phyloP scores from a whole-genome alignment of 2,797 vertebrate species.

The Falco cherrug region DNA sequence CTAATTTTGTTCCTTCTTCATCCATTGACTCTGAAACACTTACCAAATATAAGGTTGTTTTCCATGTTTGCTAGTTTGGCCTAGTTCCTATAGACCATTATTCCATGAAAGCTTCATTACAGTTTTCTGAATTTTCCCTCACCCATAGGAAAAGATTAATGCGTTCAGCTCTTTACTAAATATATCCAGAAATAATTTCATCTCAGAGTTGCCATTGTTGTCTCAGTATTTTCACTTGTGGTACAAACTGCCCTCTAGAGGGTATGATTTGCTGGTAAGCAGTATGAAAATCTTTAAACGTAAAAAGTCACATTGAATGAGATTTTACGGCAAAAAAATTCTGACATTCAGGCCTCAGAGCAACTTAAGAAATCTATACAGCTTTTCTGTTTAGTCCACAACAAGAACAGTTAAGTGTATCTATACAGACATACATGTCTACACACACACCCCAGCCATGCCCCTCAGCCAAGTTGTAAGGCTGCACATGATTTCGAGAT shows the following conservation, averaged over 20 bases:
- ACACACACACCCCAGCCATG: not conserved
- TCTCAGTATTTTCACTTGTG: not conserved
- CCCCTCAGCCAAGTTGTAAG: not conserved
- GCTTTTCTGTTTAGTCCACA: not conserved
- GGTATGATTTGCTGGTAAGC: not conserved
- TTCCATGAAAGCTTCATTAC: not conserved
- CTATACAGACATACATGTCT: not conserved
- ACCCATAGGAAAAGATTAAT: not conserved
- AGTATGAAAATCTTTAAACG: not conserved
- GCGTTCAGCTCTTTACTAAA: not conserved
- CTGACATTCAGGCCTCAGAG: not conserved
- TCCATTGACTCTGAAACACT: not conserved
- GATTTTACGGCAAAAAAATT: not conserved
- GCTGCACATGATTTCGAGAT: not conserved
- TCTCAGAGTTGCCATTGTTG: fast-evolving
- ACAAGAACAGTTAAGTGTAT: not conserved
- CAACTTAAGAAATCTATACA: not conserved
- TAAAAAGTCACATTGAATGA: not conserved
- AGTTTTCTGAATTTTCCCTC: not conserved
- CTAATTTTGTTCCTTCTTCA: not conserved
- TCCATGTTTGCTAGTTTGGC: not conserved
- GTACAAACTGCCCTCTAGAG: not conserved
- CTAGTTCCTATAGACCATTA: not conserved
- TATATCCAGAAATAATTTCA: not conserved
- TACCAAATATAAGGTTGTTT: not conserved